These are phyloP conservation scores for Etheostoma cragini DNA, from an alignment of 2,113 vertebrate species.

Conservation along the genomic window DNA sequence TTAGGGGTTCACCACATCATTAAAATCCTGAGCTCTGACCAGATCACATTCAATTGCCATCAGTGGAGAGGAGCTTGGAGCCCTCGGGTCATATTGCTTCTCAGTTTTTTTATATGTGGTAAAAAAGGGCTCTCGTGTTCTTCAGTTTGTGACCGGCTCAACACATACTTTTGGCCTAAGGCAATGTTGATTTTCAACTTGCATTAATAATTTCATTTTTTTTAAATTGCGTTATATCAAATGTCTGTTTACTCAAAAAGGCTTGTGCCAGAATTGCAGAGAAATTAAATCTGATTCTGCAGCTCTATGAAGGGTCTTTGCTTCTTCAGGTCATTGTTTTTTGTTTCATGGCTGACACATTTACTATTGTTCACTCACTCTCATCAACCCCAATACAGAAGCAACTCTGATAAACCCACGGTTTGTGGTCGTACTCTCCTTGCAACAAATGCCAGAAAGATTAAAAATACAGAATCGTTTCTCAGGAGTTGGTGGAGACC, in stretches of 20 bases:
- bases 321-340: constrained; percentile 9
- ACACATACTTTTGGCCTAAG: neutral
- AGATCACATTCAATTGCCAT: constrained; percentile 40
- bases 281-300: neutral
- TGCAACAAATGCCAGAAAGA: neutral
- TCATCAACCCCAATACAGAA: neutral
- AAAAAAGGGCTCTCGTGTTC: neutral
- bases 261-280: neutral
- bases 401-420: neutral
- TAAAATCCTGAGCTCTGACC: constrained; percentile 54
- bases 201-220: neutral
- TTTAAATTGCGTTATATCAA: neutral
- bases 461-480: neutral
- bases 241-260: neutral
- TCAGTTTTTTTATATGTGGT: constrained; percentile 23
- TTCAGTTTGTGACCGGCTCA: neutral
- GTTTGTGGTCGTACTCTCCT: neutral
- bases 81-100: constrained; percentile 37
- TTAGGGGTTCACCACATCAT: constrained; percentile 59
- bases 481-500: neutral
- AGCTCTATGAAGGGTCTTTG: neutral
- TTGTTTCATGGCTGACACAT: neutral
- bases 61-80: constrained; percentile 17
- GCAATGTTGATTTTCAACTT: constrained; percentile 10
- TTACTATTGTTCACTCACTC: neutral